A percentile compares a stretch with the other conserved stretches of the same genome.
Evolutionary conservation across 2,113 vertebrate species (phyloP).

Genomic region (Centrocercus urophasianus): DNA sequence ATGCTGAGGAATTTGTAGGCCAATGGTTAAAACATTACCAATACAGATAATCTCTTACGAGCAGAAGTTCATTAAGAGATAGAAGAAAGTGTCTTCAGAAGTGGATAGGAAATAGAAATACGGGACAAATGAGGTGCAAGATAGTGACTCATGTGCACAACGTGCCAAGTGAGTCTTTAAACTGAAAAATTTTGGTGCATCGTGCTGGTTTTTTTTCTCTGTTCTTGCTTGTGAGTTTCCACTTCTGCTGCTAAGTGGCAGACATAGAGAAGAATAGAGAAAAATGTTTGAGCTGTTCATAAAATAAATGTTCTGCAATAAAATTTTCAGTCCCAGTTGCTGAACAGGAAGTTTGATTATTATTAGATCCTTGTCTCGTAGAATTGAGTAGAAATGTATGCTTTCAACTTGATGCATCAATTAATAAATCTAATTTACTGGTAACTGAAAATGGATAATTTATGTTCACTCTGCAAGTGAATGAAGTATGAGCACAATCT

Average conservation of each 20-base stretch:
- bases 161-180: neutral
- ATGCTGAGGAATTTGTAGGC: neutral
- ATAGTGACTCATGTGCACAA: neutral
- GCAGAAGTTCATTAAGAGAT: neutral
- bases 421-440: neutral
- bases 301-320: neutral
- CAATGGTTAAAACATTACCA: neutral
- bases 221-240: neutral
- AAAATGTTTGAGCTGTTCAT: neutral
- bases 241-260: neutral
- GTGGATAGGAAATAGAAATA: neutral
- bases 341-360: neutral
- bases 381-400: neutral
- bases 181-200: neutral
- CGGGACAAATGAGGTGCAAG: neutral
- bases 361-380: neutral
- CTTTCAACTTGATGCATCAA: neutral
- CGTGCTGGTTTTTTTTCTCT: neutral
- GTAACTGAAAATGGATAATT: neutral
- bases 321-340: neutral
- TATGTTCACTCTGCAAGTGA: neutral
- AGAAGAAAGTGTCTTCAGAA: neutral
- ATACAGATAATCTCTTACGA: neutral
- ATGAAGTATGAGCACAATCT: neutral
- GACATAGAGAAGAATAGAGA: neutral